Conservation (phyloP, 92 coral and sea anemone genomes). For the Siderastrea siderea region DNA sequence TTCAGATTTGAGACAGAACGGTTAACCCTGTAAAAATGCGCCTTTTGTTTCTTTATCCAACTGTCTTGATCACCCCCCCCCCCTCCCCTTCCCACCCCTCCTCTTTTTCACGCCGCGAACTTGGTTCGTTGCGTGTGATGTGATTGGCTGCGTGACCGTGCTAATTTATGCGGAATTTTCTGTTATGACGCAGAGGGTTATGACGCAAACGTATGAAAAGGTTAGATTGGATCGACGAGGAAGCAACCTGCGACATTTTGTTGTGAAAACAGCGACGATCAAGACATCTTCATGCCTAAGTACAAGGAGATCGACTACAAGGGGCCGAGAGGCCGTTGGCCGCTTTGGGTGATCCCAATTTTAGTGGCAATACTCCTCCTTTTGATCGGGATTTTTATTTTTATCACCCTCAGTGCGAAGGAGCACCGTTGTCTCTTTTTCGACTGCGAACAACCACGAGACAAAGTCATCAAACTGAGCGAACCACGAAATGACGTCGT, state of each 20-base stretch:
- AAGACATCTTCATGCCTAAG: slow-evolving; percentile 25
- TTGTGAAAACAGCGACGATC: background rate
- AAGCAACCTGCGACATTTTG: background rate
- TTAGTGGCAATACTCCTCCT: slow-evolving; percentile 69
- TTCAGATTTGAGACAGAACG: no score
- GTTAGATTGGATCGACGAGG: background rate
- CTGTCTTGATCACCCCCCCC: no score
- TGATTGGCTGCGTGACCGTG: slow-evolving; percentile 16
- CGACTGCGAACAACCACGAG: slow-evolving; percentile 73
- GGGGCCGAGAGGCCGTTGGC: slow-evolving; percentile 76
- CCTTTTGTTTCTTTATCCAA: no score
- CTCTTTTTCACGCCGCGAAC: no score
- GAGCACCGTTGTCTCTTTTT: slow-evolving; percentile 80
- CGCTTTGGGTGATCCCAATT: slow-evolving; percentile 85
- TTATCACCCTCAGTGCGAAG: slow-evolving; percentile 76
- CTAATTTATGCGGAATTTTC: background rate
- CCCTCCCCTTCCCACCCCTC: no score
- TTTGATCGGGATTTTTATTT: slow-evolving; percentile 78
- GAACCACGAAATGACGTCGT: slow-evolving; percentile 18
- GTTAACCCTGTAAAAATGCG: no score
- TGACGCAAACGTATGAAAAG: background rate
- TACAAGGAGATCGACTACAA: slow-evolving; percentile 72
- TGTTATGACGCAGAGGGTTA: background rate
- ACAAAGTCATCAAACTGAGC: slow-evolving; percentile 1
- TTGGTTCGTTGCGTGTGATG: background rate